These are phyloP conservation scores for Synodontis membranacea DNA, from an alignment of 2,113 vertebrate species.

Conservation along the genomic window DNA sequence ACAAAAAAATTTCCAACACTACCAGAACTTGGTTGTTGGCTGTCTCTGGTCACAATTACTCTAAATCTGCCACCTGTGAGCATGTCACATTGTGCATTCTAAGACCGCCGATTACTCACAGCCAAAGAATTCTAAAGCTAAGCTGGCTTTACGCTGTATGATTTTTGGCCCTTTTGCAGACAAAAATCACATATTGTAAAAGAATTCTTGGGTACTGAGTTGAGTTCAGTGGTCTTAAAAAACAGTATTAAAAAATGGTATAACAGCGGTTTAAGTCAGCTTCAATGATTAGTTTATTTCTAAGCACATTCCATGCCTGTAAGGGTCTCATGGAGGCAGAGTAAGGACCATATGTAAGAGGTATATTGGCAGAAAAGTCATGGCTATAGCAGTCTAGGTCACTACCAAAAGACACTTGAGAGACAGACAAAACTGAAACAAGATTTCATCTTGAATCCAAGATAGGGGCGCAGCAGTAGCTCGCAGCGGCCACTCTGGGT, in stretches of 20 bases:
- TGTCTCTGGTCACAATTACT: not conserved
- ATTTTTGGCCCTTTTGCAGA: not conserved
- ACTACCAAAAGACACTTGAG: not conserved
- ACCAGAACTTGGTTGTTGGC: not conserved
- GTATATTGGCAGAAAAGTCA: not conserved
- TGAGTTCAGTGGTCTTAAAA: not conserved
- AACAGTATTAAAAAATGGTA: not conserved
- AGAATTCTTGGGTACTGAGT: not conserved
- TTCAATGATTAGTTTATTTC: too few species aligned
- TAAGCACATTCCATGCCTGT: not conserved
- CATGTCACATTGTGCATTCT: not conserved
- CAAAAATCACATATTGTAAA: not conserved
- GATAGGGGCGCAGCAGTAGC: too few species aligned
- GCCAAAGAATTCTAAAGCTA: not conserved
- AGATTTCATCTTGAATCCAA: too few species aligned
- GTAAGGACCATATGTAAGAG: not conserved
- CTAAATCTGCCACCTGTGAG: not conserved
- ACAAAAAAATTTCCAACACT: not conserved
- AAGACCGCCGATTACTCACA: not conserved
- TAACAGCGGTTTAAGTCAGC: not conserved
- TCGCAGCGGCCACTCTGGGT: too few species aligned
- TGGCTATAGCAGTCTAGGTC: not conserved
- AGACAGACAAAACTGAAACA: not conserved
- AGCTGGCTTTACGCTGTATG: not conserved
- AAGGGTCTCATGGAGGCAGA: not conserved